These are phyloP conservation scores for Sinocyclocheilus anshuiensis DNA, from an alignment of 2,113 vertebrate species.

Conservation along the genomic window DNA sequence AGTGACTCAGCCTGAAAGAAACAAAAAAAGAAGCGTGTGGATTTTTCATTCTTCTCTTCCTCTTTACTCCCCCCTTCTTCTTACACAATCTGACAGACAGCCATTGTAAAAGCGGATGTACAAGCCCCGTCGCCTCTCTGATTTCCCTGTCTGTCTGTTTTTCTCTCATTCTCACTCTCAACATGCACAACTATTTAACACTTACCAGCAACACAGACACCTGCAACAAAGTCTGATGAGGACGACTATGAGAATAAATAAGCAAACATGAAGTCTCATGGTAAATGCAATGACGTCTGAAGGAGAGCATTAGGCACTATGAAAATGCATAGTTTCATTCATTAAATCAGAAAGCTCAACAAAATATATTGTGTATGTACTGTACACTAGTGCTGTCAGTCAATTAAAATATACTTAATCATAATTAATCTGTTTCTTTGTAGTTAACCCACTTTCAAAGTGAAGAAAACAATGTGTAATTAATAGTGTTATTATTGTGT, in stretches of 20 bases:
- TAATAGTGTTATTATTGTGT: too few relatives aligned
- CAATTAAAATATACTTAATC: neutral
- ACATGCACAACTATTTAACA: slow-evolving; percentile 32
- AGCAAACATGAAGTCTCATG: neutral
- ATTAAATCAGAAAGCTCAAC: neutral
- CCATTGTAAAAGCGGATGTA: slow-evolving; percentile 68
- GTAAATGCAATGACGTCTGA: neutral
- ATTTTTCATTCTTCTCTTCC: slow-evolving; percentile 62
- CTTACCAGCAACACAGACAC: slow-evolving; percentile 13
- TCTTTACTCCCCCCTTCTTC: slow-evolving; percentile 63
- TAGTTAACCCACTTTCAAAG: neutral
- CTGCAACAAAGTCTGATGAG: slow-evolving; percentile 9
- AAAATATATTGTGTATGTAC: neutral
- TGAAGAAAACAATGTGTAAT: too few relatives aligned
- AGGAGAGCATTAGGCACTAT: neutral
- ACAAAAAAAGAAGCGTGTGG: slow-evolving; percentile 77
- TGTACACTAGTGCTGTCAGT: neutral
- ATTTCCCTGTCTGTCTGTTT: slow-evolving; percentile 30
- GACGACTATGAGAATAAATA: slow-evolving; percentile 2
- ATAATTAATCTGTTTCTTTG: neutral
- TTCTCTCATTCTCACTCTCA: slow-evolving; percentile 18
- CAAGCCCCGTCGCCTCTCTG: slow-evolving; percentile 41
- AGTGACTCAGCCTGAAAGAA: slow-evolving; percentile 92
- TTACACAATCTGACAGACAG: slow-evolving; percentile 79
- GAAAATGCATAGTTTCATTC: neutral